phyloP scores from a whole-genome alignment of 1,140 invertebrate genomes.

The Monomorium pharaonis region DNA sequence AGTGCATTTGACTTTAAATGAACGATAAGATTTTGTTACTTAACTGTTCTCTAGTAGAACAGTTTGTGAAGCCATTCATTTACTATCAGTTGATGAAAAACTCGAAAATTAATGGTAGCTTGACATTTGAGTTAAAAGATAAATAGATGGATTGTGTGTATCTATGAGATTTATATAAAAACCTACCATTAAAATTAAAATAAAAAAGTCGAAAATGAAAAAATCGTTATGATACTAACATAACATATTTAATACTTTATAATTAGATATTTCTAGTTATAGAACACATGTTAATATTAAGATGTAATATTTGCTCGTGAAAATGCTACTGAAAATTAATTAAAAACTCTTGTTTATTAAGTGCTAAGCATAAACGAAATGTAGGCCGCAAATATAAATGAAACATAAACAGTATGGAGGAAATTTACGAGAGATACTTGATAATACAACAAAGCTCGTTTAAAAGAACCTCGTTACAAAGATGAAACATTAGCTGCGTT shows the following conservation, averaged over 20 bases:
- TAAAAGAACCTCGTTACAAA: neutral
- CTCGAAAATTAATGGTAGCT: slow-evolving; percentile 10
- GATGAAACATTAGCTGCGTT: too few relatives aligned
- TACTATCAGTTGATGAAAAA: neutral
- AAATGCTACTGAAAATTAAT: slow-evolving; percentile 13
- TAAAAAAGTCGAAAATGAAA: too few relatives aligned
- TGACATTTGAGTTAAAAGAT: neutral
- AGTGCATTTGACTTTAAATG: slow-evolving; percentile 1
- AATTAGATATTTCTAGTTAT: neutral
- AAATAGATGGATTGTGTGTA: neutral
- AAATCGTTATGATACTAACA: too few relatives aligned
- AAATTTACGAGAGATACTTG: neutral
- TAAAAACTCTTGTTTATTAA: slow-evolving; percentile 25
- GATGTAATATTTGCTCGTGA: neutral
- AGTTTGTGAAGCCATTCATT: neutral
- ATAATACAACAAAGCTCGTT: neutral
- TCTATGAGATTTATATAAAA: neutral
- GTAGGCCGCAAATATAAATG: neutral
- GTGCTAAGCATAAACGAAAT: neutral
- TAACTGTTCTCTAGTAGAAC: neutral
- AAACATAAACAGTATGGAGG: too few relatives aligned
- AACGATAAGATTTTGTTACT: slow-evolving; percentile 21
- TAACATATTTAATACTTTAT: neutral
- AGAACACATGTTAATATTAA: neutral
- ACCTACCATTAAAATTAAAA: slow-evolving; percentile 1